These are phyloP conservation scores for Crocuta crocuta DNA, from an alignment of 2,113 vertebrate genomes.

Conservation along the genomic window DNA sequence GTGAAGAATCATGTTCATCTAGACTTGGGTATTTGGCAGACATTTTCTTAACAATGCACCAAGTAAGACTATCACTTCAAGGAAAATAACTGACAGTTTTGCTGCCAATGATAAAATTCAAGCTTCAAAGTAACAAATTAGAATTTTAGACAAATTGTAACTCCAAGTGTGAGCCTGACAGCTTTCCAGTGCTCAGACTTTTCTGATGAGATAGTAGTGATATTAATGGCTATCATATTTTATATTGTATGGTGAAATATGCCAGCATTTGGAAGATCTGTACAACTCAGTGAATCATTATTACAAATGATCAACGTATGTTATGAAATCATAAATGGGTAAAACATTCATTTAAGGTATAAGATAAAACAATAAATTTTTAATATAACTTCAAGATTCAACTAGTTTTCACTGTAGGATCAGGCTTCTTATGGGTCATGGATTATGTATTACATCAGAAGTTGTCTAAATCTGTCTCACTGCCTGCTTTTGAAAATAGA, in stretches of 20 bases:
- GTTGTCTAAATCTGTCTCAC: background rate
- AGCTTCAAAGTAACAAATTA: background rate
- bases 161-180: background rate
- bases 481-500: background rate
- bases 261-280: background rate
- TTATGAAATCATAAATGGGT: background rate
- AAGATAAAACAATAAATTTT: background rate
- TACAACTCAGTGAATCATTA: background rate
- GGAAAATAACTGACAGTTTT: background rate
- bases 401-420: background rate
- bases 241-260: background rate
- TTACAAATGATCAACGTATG: background rate
- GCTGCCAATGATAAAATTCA: constrained; percentile 2
- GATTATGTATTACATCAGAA: background rate
- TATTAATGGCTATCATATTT: background rate
- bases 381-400: background rate
- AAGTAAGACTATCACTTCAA: background rate
- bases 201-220: constrained; percentile 1
- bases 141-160: constrained; percentile 16
- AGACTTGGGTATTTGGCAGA: background rate
- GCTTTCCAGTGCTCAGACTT: background rate
- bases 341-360: background rate
- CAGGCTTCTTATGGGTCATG: background rate
- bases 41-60: background rate
- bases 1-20: background rate